Evolutionary conservation across 2,113 vertebrate genomes (phyloP).

Genomic region (Carassius carassius): DNA sequence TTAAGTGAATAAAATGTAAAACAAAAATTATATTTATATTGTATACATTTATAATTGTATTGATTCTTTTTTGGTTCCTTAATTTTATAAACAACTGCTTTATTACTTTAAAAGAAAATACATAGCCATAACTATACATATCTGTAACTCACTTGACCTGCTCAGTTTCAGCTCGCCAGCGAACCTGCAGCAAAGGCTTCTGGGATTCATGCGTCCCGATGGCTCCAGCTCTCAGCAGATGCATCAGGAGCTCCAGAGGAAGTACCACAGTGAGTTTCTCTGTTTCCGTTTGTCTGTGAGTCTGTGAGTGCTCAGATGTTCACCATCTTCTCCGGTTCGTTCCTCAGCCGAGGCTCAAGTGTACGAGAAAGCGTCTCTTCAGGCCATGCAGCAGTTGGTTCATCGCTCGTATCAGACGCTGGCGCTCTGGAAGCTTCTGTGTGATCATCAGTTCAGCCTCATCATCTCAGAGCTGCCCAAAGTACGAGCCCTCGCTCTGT

Average conservation of each 20-base stretch:
- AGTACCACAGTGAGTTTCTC: constrained; percentile 84
- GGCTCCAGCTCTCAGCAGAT: constrained; percentile 90
- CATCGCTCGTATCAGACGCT: constrained; percentile 92
- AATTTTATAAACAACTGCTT: not conserved
- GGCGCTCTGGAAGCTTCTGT: constrained; percentile 94
- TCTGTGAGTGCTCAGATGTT: not conserved
- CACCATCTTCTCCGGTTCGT: constrained; percentile 6
- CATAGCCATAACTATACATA: accelerated
- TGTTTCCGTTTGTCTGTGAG: not conserved
- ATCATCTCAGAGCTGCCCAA: constrained; percentile 93
- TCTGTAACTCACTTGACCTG: not conserved
- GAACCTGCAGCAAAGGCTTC: constrained; percentile 88
- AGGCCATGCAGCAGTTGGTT: constrained; percentile 91
- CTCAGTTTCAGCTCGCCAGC: constrained; percentile 83
- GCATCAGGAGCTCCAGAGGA: constrained; percentile 95
- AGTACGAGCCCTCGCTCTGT: constrained; percentile 69
- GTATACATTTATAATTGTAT: no score
- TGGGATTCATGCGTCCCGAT: constrained; percentile 90
- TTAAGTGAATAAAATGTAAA: no score
- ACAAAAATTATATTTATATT: no score
- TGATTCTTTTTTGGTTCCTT: not conserved
- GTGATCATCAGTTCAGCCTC: constrained; percentile 92
- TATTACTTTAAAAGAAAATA: no score
- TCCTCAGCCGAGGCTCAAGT: constrained; percentile 87
- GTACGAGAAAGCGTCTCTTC: constrained; percentile 90